Evolutionary conservation across 2,888 invertebrate genomes (phyloP).

Genomic region (Tipula confusa): DNA sequence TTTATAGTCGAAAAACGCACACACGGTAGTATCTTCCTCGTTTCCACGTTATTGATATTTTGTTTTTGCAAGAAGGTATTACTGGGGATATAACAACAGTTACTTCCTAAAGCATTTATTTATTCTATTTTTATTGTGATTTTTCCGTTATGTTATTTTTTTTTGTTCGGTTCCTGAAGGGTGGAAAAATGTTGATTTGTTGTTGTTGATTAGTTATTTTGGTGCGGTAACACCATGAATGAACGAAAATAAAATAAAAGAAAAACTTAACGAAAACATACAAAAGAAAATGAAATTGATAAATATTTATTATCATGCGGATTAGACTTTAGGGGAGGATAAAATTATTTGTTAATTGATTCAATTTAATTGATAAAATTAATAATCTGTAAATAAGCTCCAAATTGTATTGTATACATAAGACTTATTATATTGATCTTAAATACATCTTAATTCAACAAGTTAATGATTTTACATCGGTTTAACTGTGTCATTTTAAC

Average conservation of each 20-base stretch:
- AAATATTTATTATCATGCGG: slow-evolving; percentile 8
- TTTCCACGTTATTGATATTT: background rate
- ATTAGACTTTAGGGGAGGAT: slow-evolving; percentile 20
- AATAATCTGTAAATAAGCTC: slow-evolving; percentile 20
- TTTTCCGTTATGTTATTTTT: background rate
- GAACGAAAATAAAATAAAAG: background rate
- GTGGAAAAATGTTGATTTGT: background rate
- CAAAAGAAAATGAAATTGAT: background rate
- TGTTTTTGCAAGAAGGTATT: background rate
- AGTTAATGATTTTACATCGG: background rate
- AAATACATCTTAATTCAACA: background rate
- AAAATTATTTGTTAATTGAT: slow-evolving; percentile 8
- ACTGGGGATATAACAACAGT: background rate
- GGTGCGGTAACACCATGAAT: background rate
- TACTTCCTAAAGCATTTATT: slow-evolving; percentile 3
- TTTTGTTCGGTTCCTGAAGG: background rate
- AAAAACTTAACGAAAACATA: background rate
- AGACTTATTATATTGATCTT: background rate
- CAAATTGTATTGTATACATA: background rate
- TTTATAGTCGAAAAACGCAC: slow-evolving; percentile 3
- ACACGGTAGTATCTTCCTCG: background rate
- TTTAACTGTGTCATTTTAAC: background rate
- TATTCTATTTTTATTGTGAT: slow-evolving; percentile 20
- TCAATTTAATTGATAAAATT: slow-evolving; percentile 20
- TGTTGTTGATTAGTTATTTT: background rate